Evolutionary conservation across 2,888 invertebrate species (phyloP).

Genomic region (Eupithecia centaureata): DNA sequence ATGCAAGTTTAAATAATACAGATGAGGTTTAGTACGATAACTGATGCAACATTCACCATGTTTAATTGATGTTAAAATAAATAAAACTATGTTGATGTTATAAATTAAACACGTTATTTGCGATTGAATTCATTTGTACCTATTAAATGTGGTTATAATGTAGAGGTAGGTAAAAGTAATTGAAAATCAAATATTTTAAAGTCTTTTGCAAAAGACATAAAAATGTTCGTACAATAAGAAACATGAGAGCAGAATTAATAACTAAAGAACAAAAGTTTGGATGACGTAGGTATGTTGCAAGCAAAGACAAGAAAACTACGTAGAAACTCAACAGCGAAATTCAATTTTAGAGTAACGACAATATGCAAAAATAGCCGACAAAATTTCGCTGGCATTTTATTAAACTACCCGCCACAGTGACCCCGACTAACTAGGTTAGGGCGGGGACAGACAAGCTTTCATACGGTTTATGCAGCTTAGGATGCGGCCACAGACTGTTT

Average conservation of each 20-base stretch:
- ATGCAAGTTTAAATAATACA: too few relatives aligned
- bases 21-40: too few relatives aligned
- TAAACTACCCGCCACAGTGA: conserved; percentile 43
- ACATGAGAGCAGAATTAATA: neutral
- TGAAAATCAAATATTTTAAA: too few relatives aligned
- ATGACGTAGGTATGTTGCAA: neutral
- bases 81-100: too few relatives aligned
- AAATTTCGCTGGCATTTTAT: conserved; percentile 4
- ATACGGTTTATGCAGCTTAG: neutral
- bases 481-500: neutral
- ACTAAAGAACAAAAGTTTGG: neutral
- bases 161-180: too few relatives aligned
- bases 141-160: too few relatives aligned
- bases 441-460: neutral
- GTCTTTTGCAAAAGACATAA: too few relatives aligned
- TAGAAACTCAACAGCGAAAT: neutral
- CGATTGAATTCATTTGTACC: too few relatives aligned
- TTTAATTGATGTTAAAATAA: too few relatives aligned
- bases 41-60: too few relatives aligned
- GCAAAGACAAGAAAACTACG: neutral
- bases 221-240: too few relatives aligned
- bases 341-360: neutral
- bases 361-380: conserved; percentile 4
- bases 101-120: neutral
- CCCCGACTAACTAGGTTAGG: conserved; percentile 68